Conservation (phyloP, 2,888 invertebrate genomes). For the Melieria picta region DNA sequence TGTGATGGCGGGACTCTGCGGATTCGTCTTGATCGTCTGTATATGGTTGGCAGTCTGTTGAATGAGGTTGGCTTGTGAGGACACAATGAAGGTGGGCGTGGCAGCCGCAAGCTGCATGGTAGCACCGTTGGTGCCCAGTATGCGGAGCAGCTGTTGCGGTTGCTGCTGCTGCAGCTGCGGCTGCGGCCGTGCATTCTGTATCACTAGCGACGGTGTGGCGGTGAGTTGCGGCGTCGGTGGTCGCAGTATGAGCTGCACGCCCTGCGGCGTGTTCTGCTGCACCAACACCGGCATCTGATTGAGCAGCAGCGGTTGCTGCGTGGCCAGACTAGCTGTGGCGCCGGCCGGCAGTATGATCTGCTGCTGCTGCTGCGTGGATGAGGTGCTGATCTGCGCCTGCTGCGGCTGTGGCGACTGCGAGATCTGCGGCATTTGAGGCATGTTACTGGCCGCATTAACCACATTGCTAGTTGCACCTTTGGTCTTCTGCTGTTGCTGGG, state of each 20-base stretch:
- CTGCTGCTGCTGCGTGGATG: conserved; percentile 50
- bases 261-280: conserved; percentile 73
- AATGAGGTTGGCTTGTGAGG: conserved; percentile 66
- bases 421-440: conserved; percentile 57
- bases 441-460: conserved; percentile 48
- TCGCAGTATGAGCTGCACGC: conserved; percentile 77
- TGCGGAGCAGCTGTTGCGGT: conserved; percentile 69
- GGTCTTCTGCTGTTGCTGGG: conserved; percentile 43
- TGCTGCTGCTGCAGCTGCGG: conserved; percentile 61
- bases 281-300: conserved; percentile 71
- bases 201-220: conserved; percentile 65
- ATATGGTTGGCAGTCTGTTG: conserved; percentile 64
- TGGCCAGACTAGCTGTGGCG: conserved; percentile 47
- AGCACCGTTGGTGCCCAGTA: conserved; percentile 73
- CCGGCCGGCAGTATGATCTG: conserved; percentile 63
- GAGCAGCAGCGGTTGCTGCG: conserved; percentile 62
- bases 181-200: conserved; percentile 65
- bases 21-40: conserved; percentile 63
- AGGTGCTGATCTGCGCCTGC: conserved; percentile 49
- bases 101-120: conserved; percentile 69
- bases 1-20: conserved; percentile 54
- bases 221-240: conserved; percentile 71
- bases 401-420: conserved; percentile 62
- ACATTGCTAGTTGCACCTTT: conserved; percentile 41
- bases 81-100: conserved; percentile 68